Evolutionary conservation across 2,113 vertebrate species (phyloP), one percentile per base, ranked within the genome.

Genomic region (Pongo pygmaeus): DNA sequence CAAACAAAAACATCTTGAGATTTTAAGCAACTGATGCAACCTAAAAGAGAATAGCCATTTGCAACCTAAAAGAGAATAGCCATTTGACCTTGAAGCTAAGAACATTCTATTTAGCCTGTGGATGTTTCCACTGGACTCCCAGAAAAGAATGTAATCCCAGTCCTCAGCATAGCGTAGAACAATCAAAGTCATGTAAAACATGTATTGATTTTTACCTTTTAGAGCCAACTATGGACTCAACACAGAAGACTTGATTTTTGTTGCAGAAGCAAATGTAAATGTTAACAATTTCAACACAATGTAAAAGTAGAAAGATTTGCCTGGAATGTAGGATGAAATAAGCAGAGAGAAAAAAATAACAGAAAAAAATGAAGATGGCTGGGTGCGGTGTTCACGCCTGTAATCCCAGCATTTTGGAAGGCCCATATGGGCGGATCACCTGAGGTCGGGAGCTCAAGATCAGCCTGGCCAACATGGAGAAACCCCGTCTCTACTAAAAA

Each of bases 1-100:
- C 57, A 97, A 95, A 95, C 30, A 91, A 94, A 93, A 89, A 35
- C 43, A 74, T 74, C 61, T 69, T 67, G 70, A 80, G 40, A 93
- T 84, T 83, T 84, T 90, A 94, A 93, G 50, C 32, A 93, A 89
- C 64, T 32, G 35, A 55, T 93, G 40, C 40, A 84, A 80, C 30
- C 5, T 94, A 91, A 46, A 93, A 97, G 94, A 92, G 80, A 84
- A 57, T 38, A 38, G 38, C 38, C 38, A 38, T 38, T 38, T 93
- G 38, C 40, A 84, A 80, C 30, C 5, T 94, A 91, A 46, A 93
- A 97, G 93, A 92, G 80, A 84, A 57, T 70, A 75, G 55, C 81
- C 50, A 50, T 48, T 91, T 97, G 89, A 96, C 74, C 57, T 40
- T 35, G 67, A 89, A 92, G 38, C 57, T 72, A 61, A 40, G 20